Evolutionary conservation across 1,140 invertebrate species (phyloP), one percentile per base, ranked within the genome.

Genomic region (Goniozus legneri): DNA sequence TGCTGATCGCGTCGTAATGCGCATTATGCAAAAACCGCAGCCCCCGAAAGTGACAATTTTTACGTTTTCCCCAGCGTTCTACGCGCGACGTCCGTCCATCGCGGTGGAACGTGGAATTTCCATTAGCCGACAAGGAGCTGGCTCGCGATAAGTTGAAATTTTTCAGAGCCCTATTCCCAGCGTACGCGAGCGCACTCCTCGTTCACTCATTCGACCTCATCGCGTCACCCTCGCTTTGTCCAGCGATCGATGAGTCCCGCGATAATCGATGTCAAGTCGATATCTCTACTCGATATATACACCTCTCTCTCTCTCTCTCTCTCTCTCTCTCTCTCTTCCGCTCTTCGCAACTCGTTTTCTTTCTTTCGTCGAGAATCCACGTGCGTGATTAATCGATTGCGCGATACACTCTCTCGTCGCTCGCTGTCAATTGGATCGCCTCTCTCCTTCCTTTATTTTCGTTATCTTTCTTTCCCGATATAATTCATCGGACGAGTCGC

Each of bases 1-100:
- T 71, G 58, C 57, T 69, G 60, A 69, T 69, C 54, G 56, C 35
- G 47, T 44, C 50, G 56, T 52, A 52, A 49, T 51, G 56, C 52
- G 52, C 58, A 66, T 68, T 67, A 67, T 67, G 64, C 62, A 62
- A 58, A 35, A 47, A 50, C 44, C 51, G 42, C 48, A 50, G 31
- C 24, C 38, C 47, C 59, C 65, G 60, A 60, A 64, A 62, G 56
- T 61, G 58, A 63, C 63, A 70, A 60, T 65, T 66, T 66, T 64
- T 62, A 45, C 52, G 43, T 54, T 64, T 58, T 48, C 45, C 44
- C 44, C 24, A 31, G 22, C 41, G 38, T 38, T 48, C 32, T 33
- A 46, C 41, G 42, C n/a, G n/a, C n/a, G n/a, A n/a, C 50, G 44
- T 54, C 41, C 47, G 44, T 51, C 44, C 40, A 44, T 49, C 53